Evolutionary conservation across 2,797 vertebrate genomes (phyloP).

Genomic region (Pseudomugil gertrudae): DNA sequence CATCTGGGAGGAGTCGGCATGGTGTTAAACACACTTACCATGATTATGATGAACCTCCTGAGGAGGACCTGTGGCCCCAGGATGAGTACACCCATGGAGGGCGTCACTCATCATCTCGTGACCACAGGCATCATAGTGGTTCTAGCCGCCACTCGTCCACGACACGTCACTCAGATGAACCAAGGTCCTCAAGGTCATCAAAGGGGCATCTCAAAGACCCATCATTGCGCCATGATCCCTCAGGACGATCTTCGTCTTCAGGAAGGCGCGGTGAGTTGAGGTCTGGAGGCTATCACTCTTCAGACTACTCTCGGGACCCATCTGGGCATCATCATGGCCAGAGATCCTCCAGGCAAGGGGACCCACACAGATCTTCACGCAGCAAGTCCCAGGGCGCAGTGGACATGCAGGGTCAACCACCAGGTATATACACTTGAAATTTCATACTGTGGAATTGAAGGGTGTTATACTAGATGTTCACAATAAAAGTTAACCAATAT

Average conservation of each 20-base stretch:
- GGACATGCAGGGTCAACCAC: conserved; percentile 81
- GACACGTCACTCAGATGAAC: conserved; percentile 90
- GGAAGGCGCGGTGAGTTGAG: conserved; percentile 89
- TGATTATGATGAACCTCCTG: conserved; percentile 94
- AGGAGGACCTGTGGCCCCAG: conserved; percentile 93
- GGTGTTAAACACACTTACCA: conserved; percentile 93
- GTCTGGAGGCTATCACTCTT: conserved; percentile 81
- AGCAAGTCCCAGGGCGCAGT: conserved; percentile 77
- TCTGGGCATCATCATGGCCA: conserved; percentile 88
- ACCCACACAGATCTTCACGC: conserved; percentile 81
- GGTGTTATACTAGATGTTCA: too few relatives aligned
- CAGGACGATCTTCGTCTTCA: conserved; percentile 84
- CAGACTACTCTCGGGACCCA: conserved; percentile 87
- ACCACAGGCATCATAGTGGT: conserved; percentile 90
- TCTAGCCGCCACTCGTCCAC: conserved; percentile 87
- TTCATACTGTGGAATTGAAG: neutral
- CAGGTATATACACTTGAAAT: conserved; percentile 57
- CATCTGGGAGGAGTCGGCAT: conserved; percentile 90
- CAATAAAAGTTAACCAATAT: too few relatives aligned
- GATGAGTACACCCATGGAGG: conserved; percentile 88
- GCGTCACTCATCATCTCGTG: conserved; percentile 83
- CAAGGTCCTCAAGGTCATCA: conserved; percentile 85
- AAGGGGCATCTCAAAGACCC: conserved; percentile 90
- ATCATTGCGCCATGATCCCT: conserved; percentile 87
- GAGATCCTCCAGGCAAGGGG: conserved; percentile 86